Evolutionary conservation across 2,113 vertebrate species (phyloP), one percentile per base, ranked within the genome.

Genomic region (Hippocampus barbouri): DNA sequence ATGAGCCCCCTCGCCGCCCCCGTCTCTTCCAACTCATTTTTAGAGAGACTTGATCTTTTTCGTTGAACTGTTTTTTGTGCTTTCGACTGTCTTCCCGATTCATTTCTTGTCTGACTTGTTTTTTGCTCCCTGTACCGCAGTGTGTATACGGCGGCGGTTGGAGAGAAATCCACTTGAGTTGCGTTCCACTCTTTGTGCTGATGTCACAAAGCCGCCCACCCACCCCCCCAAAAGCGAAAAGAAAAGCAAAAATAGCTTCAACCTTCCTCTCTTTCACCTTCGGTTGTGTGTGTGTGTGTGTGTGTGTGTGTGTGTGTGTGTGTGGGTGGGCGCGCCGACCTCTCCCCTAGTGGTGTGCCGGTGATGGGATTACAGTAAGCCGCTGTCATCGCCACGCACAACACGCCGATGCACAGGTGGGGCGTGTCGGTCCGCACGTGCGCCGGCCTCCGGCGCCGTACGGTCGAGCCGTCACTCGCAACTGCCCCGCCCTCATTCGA

Each of bases 341-440:
- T 86, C 79, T 86, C 70, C 68, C 76, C 71, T 12, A 76, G 66
- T 76, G 82, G 70, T 86, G 78, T 80, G 86, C 51, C 76, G 41
- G n/a, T 84, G 82, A 89, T 83, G 79, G 83, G 83, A 89, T 90
- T 89, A 85, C 72, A 53, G 68, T 86, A 88, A 89, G 83, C 89
- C 79, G 82, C 72, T 82, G 66, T 84, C 80, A 73, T 86, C 83
- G 69, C 74, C 63, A 45, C 76, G 69, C 77, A 79, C 74, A 79
- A 78, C 67, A 72, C 77, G 74, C 60, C 69, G 57, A 70, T 64
- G 73, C 77, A 73, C 77, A 84, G 77, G 80, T 85, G 81, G 34
- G 34, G 34, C 80, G 70, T 3, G 30, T 30, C 30, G 30, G 2
- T 27, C 27, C 1, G 27, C 27, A 27, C 2, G 27, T 27, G 27